phyloP scores from a whole-genome alignment of 2,888 invertebrate species.

The Acanthosoma haemorrhoidale region DNA sequence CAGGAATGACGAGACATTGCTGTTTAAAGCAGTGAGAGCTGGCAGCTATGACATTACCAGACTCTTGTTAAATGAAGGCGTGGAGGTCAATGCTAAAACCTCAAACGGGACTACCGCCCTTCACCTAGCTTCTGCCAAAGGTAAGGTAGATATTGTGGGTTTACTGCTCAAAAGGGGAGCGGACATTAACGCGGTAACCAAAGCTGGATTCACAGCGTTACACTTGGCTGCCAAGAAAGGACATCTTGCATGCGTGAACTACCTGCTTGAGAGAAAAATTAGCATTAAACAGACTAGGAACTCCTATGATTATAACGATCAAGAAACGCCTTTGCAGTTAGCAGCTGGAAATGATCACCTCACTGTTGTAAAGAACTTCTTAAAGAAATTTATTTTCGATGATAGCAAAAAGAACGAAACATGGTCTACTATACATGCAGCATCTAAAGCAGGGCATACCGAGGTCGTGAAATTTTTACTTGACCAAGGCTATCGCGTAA shows the following conservation, averaged over 20 bases:
- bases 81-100: neutral
- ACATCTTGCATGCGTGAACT: neutral
- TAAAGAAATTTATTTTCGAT: neutral
- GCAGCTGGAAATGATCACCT: neutral
- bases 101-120: neutral
- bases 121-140: neutral
- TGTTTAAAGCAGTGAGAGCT: neutral
- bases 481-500: neutral
- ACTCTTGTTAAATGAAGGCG: neutral
- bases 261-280: neutral
- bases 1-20: neutral
- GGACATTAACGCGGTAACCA: neutral
- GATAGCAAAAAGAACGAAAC: neutral
- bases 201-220: neutral
- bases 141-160: neutral
- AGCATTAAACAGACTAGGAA: neutral
- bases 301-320: too few species aligned
- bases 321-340: neutral
- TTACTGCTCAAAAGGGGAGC: neutral
- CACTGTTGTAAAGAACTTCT: neutral
- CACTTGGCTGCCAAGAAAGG: slow-evolving; percentile 2
- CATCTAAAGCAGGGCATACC: neutral
- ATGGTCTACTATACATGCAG: slow-evolving; percentile 17
- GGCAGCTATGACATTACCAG: neutral
- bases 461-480: neutral